These are phyloP conservation scores for Pegoplata infirma DNA, from an alignment of 2,888 invertebrate genomes.

Conservation along the genomic window DNA sequence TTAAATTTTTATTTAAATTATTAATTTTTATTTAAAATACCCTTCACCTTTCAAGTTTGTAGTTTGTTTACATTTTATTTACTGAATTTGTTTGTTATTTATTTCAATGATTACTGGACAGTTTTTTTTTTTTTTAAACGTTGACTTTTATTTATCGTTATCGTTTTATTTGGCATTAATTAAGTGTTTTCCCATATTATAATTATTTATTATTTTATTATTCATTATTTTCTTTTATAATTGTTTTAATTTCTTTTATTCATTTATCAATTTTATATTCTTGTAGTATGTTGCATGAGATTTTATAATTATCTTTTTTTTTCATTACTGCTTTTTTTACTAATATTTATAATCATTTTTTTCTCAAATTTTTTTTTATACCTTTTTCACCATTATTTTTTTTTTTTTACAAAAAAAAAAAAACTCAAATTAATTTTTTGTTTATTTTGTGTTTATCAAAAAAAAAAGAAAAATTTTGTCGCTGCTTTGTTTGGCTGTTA, in stretches of 20 bases:
- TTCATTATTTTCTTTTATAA: constrained; percentile 55
- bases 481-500: constrained; percentile 51
- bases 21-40: not conserved
- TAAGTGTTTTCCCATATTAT: not conserved
- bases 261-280: constrained; percentile 64
- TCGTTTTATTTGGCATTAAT: constrained; percentile 25
- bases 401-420: too few species aligned
- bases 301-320: constrained; percentile 78
- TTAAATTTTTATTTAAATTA: too few species aligned
- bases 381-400: too few species aligned
- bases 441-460: constrained; percentile 29
- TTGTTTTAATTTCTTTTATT: constrained; percentile 27
- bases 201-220: constrained; percentile 31
- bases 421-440: constrained; percentile 20
- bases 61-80: not conserved
- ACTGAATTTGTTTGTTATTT: not conserved
- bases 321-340: constrained; percentile 74
- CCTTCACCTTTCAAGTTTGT: not conserved
- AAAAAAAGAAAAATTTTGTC: constrained; percentile 7
- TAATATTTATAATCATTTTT: constrained; percentile 48
- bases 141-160: constrained; percentile 2
- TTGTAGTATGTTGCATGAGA: constrained; percentile 77
- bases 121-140: constrained; percentile 3
- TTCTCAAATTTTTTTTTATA: constrained; percentile 33
- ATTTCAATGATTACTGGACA: not conserved